Base-by-base conservation (phyloP, 2,797 vertebrate genomes). In the Sphenodon punctatus region DNA sequence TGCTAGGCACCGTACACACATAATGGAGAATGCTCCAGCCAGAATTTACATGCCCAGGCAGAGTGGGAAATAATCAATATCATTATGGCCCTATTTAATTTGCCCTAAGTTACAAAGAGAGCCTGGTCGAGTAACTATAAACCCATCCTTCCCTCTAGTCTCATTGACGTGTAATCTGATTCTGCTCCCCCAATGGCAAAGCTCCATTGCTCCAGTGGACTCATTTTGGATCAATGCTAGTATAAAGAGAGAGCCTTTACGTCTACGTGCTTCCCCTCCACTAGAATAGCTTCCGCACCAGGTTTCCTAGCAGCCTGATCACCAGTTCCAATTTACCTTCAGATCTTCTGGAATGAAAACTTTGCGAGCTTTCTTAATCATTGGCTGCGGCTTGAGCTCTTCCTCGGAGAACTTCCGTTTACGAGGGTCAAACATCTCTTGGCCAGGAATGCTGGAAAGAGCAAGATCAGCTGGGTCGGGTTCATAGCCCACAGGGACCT, bases 361-460 rank as follows among this genome's bases (percentile, higher is more conserved):
- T 93, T 99, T 99, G 75, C 98, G 97, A 23, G 98, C 98, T 87
- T 99, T 99, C 94, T 99, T 99, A 93, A 99, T 99, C 98, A 99
- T 99, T 20, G 98, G 98, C 90, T 99, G 98, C 0, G 98, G 98
- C 86, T 99, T 99, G 88, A 99, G 97, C 93, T 99, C 98, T 77
- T 99, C 98, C 5, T 97, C 97, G 0, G 97, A 97, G 94, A 99
- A 99, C 74, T 99, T 99, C 95, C 97, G 97, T 81, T 99, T 99
- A 73, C 98, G 96, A n/a, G 98, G 98, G 85, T 99, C 98, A 53
- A 99, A 99, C 89, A 99, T 97, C 86, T 98, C 98, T 96, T 99
- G 98, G 32, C 98, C 98, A 1, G 98, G 98, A 73, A 99, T 97
- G 85, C 98, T 99, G 95, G 98, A 99, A 72, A 99, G 96, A 15